Conservation (phyloP, 1,140 invertebrate genomes). For the Dendroctonus ponderosae region DNA sequence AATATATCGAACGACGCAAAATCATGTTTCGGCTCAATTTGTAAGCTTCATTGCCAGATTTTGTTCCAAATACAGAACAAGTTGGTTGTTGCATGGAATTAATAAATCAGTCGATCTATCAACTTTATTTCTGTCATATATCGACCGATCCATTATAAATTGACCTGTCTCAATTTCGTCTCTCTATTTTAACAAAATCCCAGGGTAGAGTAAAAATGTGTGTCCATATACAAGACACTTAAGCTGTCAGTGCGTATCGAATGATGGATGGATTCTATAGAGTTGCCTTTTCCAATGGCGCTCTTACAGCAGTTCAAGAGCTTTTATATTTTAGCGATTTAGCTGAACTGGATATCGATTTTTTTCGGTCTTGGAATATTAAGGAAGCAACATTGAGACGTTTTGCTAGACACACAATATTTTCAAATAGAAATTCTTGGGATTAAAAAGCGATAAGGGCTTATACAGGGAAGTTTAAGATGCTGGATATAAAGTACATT, state of each 20-base stretch:
- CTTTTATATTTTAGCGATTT: slow-evolving; percentile 27
- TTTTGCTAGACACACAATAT: no score
- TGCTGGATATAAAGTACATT: no score
- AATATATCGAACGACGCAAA: not conserved
- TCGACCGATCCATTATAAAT: slow-evolving; percentile 26
- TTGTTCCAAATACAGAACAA: no score
- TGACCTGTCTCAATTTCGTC: slow-evolving; percentile 15
- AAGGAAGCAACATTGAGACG: no score
- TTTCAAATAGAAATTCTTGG: no score
- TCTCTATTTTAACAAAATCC: slow-evolving; percentile 25
- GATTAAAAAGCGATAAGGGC: no score
- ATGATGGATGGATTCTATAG: slow-evolving; percentile 26
- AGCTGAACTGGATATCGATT: not conserved
- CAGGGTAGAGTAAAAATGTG: slow-evolving; percentile 24
- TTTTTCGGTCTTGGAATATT: no score
- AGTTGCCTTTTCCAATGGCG: slow-evolving; percentile 21
- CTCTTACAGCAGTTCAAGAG: slow-evolving; percentile 4
- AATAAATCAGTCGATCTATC: slow-evolving; percentile 25
- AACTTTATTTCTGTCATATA: slow-evolving; percentile 13
- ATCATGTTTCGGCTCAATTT: no score
- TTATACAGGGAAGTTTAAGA: no score
- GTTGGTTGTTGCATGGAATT: not conserved
- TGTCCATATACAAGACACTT: slow-evolving; percentile 35
- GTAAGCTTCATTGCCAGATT: no score
- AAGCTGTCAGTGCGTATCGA: slow-evolving; percentile 30